Conservation (phyloP, 1,140 invertebrate species). For the Argopecten irradians region DNA sequence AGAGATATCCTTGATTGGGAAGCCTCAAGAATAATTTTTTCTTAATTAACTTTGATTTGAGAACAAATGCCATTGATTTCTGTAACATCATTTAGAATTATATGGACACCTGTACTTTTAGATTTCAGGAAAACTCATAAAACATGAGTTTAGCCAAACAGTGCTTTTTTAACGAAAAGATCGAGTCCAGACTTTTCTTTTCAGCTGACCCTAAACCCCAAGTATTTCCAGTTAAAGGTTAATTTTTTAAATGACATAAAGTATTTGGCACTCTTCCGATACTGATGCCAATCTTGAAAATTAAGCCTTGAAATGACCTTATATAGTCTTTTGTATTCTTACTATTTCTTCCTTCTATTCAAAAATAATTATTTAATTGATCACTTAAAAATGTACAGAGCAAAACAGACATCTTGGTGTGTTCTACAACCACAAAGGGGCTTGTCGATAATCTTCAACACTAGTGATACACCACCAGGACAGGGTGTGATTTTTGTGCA, state of each 20-base stretch:
- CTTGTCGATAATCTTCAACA: background rate
- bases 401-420: background rate
- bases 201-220: background rate
- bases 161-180: background rate
- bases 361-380: background rate
- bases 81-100: slow-evolving; percentile 9
- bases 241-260: background rate
- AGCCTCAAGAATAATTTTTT: background rate
- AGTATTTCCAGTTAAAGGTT: background rate
- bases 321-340: background rate
- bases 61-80: slow-evolving; percentile 17
- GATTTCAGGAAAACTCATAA: background rate
- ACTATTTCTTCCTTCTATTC: background rate
- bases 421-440: background rate
- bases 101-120: background rate
- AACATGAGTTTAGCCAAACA: background rate
- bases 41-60: slow-evolving; percentile 11
- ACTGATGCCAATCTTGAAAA: background rate
- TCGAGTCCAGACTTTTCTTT: background rate
- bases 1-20: background rate
- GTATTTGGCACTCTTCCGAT: background rate
- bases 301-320: background rate
- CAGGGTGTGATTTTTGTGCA: background rate
- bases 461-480: background rate
- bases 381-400: background rate